Evolutionary conservation across 2,113 vertebrate species (phyloP).

Genomic region (Coptodon rendalli): DNA sequence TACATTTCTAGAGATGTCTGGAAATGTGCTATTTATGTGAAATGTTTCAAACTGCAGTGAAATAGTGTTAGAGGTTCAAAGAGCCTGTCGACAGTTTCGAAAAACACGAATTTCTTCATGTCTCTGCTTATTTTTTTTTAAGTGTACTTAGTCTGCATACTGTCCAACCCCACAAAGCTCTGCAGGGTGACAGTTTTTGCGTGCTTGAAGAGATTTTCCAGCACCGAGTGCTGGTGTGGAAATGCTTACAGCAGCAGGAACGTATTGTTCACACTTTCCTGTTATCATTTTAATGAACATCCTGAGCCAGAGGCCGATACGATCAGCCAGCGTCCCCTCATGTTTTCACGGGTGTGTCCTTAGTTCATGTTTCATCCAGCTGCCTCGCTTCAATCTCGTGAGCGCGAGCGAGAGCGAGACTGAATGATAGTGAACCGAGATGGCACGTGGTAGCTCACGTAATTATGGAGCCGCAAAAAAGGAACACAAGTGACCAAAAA

Average conservation of each 20-base stretch:
- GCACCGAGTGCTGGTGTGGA: not conserved
- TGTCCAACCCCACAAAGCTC: not conserved
- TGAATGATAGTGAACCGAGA: not conserved
- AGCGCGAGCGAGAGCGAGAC: not conserved
- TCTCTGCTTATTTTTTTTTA: not conserved
- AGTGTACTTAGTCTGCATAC: conserved; percentile 32
- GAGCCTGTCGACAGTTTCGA: not conserved
- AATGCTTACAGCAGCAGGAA: conserved; percentile 40
- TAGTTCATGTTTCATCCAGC: conserved; percentile 20
- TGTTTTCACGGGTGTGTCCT: conserved; percentile 17
- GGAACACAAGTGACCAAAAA: not conserved
- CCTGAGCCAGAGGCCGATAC: conserved; percentile 1
- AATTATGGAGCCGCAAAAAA: not conserved
- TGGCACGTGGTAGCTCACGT: not conserved
- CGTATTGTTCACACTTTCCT: conserved; percentile 16
- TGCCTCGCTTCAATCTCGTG: not conserved
- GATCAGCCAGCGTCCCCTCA: not conserved
- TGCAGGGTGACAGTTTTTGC: not conserved
- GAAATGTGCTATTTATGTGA: not conserved
- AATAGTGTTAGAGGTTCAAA: not conserved
- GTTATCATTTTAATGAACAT: conserved; percentile 39
- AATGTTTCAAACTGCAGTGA: not conserved
- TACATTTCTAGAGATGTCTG: not conserved
- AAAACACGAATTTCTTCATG: not conserved
- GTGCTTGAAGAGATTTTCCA: not conserved